phyloP scores from a whole-genome alignment of 1,140 invertebrate genomes.

The Drosophila novamexicana region DNA sequence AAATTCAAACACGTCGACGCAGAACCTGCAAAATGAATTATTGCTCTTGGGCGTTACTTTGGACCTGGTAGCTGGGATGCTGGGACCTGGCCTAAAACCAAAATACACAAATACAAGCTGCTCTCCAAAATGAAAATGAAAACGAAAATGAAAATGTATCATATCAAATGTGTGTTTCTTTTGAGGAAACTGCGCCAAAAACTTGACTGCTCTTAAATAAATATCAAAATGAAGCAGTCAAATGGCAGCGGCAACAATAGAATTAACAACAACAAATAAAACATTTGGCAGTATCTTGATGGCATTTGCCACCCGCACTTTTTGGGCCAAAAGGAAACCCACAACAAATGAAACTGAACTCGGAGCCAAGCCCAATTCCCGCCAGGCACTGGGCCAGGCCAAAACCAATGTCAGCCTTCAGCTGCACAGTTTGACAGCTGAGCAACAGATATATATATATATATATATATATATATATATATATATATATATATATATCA shows the following conservation, averaged over 20 bases:
- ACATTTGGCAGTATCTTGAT: conserved; percentile 51
- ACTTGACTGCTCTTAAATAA: conserved; percentile 34
- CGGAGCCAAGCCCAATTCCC: conserved; percentile 41
- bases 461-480: conserved; percentile 37
- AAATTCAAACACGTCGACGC: conserved; percentile 47
- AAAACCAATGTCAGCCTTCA: conserved; percentile 59
- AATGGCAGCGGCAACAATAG: conserved; percentile 29
- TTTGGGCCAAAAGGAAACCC: conserved; percentile 2
- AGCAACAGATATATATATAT: conserved; percentile 55
- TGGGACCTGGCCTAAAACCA: conserved; percentile 5
- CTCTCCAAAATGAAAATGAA: conserved; percentile 3
- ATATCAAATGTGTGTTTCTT: conserved; percentile 26
- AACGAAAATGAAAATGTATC: conserved; percentile 31
- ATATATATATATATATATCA: conserved; percentile 31
- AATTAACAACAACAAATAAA: conserved; percentile 24
- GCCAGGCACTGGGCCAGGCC: conserved; percentile 36
- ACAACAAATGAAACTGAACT: conserved; percentile 20
- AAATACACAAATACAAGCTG: conserved; percentile 13
- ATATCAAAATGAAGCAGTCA: conserved; percentile 37
- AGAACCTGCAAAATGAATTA: conserved; percentile 69
- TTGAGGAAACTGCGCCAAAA: conserved; percentile 12
- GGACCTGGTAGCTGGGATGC: neutral
- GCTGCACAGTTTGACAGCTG: conserved; percentile 76
- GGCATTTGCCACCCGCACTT: conserved; percentile 47
- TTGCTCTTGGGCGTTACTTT: conserved; percentile 58